Percentiles rank a stretch among this genome's conserved stretches.
Evolutionary conservation across 2,113 vertebrate species (phyloP).

Genomic region (Grantiella picta): DNA sequence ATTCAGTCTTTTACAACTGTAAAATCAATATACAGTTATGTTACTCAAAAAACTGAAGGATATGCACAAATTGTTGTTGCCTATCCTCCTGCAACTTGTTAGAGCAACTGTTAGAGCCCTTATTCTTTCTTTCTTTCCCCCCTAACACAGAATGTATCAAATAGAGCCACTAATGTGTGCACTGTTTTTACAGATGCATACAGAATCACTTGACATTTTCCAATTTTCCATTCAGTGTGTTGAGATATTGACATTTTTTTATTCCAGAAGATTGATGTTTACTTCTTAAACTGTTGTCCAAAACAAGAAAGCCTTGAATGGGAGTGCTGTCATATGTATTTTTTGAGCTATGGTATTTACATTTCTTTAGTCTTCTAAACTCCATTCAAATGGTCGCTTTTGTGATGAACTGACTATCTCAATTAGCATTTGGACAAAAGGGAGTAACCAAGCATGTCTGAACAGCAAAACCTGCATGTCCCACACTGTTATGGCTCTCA

Average conservation of each 20-base stretch:
- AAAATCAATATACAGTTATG: neutral
- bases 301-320: neutral
- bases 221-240: neutral
- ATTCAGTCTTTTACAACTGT: neutral
- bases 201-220: neutral
- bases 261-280: neutral
- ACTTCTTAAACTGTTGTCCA: neutral
- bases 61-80: neutral
- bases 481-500: neutral
- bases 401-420: neutral
- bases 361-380: neutral
- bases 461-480: neutral
- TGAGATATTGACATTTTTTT: neutral
- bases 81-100: neutral
- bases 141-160: neutral
- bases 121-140: accelerated
- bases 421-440: neutral
- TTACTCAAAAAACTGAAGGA: neutral
- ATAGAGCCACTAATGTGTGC: neutral
- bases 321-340: neutral
- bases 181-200: neutral
- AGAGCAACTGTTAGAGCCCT: neutral
- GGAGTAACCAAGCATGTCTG: neutral
- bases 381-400: neutral
- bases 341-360: neutral